Evolutionary conservation across 2,113 vertebrate genomes (phyloP).

Genomic region (Pituophis catenifer): DNA sequence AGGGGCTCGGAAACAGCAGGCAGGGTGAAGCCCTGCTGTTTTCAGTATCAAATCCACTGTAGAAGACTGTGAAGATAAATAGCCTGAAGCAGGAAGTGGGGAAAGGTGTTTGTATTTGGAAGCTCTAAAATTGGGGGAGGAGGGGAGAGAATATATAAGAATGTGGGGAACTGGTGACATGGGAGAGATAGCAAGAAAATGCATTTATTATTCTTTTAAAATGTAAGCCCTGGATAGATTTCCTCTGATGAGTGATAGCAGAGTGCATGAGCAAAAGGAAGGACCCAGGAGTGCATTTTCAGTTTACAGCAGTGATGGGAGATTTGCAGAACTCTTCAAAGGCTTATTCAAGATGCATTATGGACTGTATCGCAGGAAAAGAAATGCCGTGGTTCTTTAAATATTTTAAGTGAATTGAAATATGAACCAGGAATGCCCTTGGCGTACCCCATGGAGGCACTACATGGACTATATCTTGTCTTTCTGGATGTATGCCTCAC

Average conservation of each 20-base stretch:
- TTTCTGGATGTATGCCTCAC: background rate
- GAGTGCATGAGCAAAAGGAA: background rate
- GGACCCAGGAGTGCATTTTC: background rate
- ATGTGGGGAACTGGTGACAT: background rate
- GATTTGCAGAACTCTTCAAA: background rate
- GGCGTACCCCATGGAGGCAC: background rate
- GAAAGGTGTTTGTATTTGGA: background rate
- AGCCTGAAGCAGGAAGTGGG: background rate
- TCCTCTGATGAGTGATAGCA: background rate
- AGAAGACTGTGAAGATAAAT: constrained; percentile 18
- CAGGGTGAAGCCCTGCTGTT: background rate
- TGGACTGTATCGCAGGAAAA: background rate
- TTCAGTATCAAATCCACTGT: background rate
- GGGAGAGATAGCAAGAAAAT: background rate
- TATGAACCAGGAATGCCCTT: background rate
- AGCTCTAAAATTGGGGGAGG: background rate
- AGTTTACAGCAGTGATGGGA: background rate
- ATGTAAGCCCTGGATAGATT: background rate
- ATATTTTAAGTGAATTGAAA: background rate
- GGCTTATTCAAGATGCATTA: background rate
- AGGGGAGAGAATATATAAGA: background rate
- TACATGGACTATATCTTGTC: background rate
- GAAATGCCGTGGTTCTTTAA: background rate
- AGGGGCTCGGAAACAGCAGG: constrained; percentile 16
- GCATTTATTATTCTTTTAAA: constrained; percentile 13